Conservation (phyloP, 1,140 invertebrate species). For the Microplitis mediator region DNA sequence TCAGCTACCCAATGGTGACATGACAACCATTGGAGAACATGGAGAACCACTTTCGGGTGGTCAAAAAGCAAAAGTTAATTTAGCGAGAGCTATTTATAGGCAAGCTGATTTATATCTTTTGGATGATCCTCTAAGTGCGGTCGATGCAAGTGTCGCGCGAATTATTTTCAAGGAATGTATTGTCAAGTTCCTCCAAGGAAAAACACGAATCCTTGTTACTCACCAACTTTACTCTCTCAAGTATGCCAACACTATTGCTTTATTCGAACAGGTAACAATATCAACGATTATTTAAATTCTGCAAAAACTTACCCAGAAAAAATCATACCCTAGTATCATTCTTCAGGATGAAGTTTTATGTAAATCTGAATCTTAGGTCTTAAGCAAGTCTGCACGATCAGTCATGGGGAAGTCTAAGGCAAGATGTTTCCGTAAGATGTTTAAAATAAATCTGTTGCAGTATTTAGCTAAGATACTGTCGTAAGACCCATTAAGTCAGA, state of each 20-base stretch:
- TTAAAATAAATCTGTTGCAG: no score
- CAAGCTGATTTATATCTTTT: slow-evolving; percentile 76
- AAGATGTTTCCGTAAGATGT: no score
- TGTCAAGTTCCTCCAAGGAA: slow-evolving; percentile 60
- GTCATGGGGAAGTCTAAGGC: no score
- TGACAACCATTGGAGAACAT: slow-evolving; percentile 80
- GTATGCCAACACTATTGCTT: slow-evolving; percentile 75
- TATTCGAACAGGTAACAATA: slow-evolving; percentile 72
- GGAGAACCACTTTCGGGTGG: slow-evolving; percentile 86
- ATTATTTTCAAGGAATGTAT: slow-evolving; percentile 74
- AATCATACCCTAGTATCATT: no score
- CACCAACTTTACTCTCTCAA: slow-evolving; percentile 84
- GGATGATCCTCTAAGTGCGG: slow-evolving; percentile 81
- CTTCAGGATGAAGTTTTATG: no score
- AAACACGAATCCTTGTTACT: slow-evolving; percentile 79
- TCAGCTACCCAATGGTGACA: slow-evolving; percentile 80
- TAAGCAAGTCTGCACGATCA: no score
- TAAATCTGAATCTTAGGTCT: no score
- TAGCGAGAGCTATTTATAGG: slow-evolving; percentile 78
- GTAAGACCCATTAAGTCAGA: no score
- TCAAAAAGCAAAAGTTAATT: slow-evolving; percentile 83
- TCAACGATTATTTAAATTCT: no score
- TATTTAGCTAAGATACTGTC: no score
- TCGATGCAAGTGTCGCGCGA: slow-evolving; percentile 70
- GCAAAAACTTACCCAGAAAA: no score